Evolutionary conservation across 2,888 invertebrate species (phyloP), one percentile per base, ranked within the genome.

Genomic region (Agrochola lota): DNA sequence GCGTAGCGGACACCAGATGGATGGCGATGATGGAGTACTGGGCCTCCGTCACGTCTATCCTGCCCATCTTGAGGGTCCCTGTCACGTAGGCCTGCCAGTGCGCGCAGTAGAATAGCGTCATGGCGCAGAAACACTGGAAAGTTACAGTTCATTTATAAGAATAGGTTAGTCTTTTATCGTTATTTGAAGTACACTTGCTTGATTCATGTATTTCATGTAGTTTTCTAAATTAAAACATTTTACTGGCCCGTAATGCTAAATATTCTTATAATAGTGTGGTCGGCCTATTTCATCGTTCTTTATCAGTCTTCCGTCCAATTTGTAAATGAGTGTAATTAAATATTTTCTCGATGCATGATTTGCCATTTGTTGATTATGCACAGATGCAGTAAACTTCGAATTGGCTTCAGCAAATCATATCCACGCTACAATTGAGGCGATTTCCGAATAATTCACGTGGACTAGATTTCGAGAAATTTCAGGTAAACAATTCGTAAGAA

Each of bases 81-180:
- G 99, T 99, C 62, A 99, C 99, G 95, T 99, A 99, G 0, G 99
- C 99, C 94, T 99, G 99, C 99, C 99, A 99, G 95, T 99, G 99
- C 35, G 99, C 99, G 95, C 99, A 99, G 96, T 99, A 99, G 97
- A 99, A 99, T 85, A 99, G 96, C 55, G 99, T 98, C 97, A 99
- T 98, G 49, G 99, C 99, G 95, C 99, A 98, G 94, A 99, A 98
- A 94, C 99, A 99, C 97, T 99, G 97, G 57, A 97, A 97, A 79
- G 59, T 63, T 30, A 77, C 23, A 71, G 0, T 59, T 40, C 15
- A 55, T 60, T 78, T 20, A 55, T 64, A 26, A 69, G 69, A 69
- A 69, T 59, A 17, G 20, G 17, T 43, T 17, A 26, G 26, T 72
- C 0, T 26, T n/a, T 35, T 26, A 49, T 23, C 17, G 17, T 26